These are phyloP conservation scores for Aphidius ervi DNA, from an alignment of 1,140 invertebrate species.

Conservation along the genomic window DNA sequence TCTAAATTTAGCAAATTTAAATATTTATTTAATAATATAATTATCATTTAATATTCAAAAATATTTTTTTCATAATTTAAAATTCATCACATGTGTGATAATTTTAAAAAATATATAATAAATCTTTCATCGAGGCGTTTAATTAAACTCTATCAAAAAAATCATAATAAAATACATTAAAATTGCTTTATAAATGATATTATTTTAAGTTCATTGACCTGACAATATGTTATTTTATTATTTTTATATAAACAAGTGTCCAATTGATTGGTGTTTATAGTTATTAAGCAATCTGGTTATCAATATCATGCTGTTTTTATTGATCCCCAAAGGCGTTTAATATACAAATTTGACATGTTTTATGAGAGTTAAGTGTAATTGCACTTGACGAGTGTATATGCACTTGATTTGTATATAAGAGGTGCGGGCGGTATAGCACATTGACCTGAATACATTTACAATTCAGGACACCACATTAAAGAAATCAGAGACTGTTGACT, in stretches of 20 bases:
- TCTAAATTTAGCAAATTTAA: no score
- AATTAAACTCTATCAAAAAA: not conserved
- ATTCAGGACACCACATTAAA: no score
- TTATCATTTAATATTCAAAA: no score
- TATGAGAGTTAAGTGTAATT: slow-evolving; percentile 16
- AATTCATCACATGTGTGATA: no score
- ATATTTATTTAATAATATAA: no score
- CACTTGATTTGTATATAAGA: no score
- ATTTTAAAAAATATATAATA: no score
- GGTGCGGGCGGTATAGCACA: not conserved
- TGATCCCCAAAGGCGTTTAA: slow-evolving; percentile 5
- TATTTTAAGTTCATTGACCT: slow-evolving; percentile 1
- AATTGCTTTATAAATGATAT: not conserved
- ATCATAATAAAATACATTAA: not conserved
- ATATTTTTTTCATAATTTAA: no score
- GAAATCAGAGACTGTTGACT: no score
- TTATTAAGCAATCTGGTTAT: slow-evolving; percentile 13
- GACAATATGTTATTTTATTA: not conserved
- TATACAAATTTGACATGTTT: not conserved
- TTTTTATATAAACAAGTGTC: not conserved
- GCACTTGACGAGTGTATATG: slow-evolving; percentile 17
- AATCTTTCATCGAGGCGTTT: no score
- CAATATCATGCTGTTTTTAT: slow-evolving; percentile 2
- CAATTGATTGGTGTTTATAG: slow-evolving; percentile 1
- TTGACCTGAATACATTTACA: not conserved